Percentiles rank a stretch among this genome's conserved stretches.
These are phyloP conservation scores for Apogon hyalosoma DNA, from an alignment of 2,797 vertebrate genomes.

Conservation along the genomic window DNA sequence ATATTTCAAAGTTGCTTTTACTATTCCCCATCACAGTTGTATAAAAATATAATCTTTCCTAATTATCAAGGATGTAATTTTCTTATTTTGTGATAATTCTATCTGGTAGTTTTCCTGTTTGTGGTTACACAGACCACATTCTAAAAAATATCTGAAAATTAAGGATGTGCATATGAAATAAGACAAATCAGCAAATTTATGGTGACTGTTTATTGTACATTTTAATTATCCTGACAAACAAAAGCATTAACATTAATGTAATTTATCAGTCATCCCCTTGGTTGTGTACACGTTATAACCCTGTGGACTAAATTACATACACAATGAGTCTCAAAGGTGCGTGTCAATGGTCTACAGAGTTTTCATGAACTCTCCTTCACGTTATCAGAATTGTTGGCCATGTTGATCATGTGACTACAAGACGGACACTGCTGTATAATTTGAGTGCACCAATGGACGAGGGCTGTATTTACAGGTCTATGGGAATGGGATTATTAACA, in stretches of 20 bases:
- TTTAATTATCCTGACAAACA: constrained; percentile 83
- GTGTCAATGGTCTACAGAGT: constrained; percentile 63
- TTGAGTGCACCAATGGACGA: constrained; percentile 63
- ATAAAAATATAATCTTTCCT: not conserved
- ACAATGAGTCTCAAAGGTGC: constrained; percentile 69
- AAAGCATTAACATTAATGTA: constrained; percentile 80
- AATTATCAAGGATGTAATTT: not conserved
- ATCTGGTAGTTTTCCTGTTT: not conserved
- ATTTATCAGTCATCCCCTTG: constrained; percentile 71
- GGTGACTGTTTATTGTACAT: constrained; percentile 81
- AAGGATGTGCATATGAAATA: constrained; percentile 27
- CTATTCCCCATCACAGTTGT: not conserved
- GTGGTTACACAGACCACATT: not conserved
- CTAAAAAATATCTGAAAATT: not conserved
- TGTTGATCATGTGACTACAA: constrained; percentile 41
- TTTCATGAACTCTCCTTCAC: constrained; percentile 40
- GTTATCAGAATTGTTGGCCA: constrained; percentile 32
- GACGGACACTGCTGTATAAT: constrained; percentile 62
- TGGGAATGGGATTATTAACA: constrained; percentile 53
- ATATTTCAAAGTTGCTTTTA: not conserved
- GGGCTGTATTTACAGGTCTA: constrained; percentile 71
- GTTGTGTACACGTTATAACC: constrained; percentile 63
- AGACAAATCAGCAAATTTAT: constrained; percentile 39
- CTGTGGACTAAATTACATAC: constrained; percentile 71
- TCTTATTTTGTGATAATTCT: not conserved